Percentiles rank a stretch among this genome's conserved stretches.
Evolutionary conservation across 2,113 vertebrate genomes (phyloP).

Genomic region (Nothocercus julius): DNA sequence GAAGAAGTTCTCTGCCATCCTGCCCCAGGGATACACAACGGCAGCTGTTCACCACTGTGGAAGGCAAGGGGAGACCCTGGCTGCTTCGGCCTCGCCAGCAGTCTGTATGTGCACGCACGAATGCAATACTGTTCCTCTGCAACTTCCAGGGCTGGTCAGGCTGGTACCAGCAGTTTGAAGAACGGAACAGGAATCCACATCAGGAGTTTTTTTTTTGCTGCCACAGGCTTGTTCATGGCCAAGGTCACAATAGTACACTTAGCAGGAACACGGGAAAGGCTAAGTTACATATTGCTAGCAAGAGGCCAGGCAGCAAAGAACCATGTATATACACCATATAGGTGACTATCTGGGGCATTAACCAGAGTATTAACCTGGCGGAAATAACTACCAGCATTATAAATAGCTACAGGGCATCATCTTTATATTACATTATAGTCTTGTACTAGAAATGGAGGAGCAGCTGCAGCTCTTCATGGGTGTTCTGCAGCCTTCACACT

Average conservation of each 20-base stretch:
- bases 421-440: background rate
- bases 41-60: background rate
- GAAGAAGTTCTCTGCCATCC: background rate
- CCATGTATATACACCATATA: background rate
- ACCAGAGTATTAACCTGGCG: background rate
- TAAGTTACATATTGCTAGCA: background rate
- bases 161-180: background rate
- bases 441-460: background rate
- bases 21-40: background rate
- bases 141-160: background rate
- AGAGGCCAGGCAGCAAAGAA: background rate
- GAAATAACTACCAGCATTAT: background rate
- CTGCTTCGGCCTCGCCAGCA: background rate
- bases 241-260: background rate
- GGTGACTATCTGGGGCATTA: background rate
- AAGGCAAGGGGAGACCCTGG: background rate
- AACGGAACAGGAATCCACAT: background rate
- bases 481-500: background rate
- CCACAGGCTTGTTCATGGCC: background rate
- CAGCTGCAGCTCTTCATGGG: background rate
- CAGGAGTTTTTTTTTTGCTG: background rate
- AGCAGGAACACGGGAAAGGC: background rate
- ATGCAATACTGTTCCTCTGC: background rate
- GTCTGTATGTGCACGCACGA: background rate
- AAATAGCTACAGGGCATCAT: background rate